A percentile compares a stretch with the other conserved stretches of the same genome.
Evolutionary conservation across 2,113 vertebrate species (phyloP).

Genomic region (Megalops atlanticus): DNA sequence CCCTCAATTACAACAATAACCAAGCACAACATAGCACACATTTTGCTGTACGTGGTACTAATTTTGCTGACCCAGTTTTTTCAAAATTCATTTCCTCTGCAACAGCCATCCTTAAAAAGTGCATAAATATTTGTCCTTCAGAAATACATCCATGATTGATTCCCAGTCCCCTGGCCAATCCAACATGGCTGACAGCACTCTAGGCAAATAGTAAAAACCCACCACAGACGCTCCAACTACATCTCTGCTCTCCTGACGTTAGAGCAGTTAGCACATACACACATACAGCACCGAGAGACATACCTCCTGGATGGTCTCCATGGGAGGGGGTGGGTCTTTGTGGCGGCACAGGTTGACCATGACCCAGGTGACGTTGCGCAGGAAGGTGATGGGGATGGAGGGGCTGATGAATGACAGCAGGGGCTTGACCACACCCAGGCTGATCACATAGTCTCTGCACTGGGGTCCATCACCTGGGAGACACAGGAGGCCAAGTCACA

Average conservation of each 20-base stretch:
- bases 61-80: no score
- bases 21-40: no score
- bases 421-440: constrained; percentile 94
- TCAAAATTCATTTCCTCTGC: no score
- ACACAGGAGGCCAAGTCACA: not conserved
- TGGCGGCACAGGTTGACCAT: constrained; percentile 99
- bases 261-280: no score
- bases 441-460: constrained; percentile 98
- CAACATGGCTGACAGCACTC: not conserved
- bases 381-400: constrained; percentile 98
- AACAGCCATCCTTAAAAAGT: no score
- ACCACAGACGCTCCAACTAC: not conserved
- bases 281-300: not conserved
- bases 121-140: no score
- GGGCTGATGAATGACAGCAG: constrained; percentile 98
- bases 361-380: constrained; percentile 99
- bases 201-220: not conserved
- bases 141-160: no score
- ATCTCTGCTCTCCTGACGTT: no score
- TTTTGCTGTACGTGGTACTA: no score
- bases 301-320: constrained; percentile 99
- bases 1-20: no score
- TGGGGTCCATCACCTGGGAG: constrained; percentile 91
- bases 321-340: constrained; percentile 96
- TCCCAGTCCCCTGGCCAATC: no score